Conservation (phyloP, 2,888 invertebrate genomes). For the Eupithecia vulgata region DNA sequence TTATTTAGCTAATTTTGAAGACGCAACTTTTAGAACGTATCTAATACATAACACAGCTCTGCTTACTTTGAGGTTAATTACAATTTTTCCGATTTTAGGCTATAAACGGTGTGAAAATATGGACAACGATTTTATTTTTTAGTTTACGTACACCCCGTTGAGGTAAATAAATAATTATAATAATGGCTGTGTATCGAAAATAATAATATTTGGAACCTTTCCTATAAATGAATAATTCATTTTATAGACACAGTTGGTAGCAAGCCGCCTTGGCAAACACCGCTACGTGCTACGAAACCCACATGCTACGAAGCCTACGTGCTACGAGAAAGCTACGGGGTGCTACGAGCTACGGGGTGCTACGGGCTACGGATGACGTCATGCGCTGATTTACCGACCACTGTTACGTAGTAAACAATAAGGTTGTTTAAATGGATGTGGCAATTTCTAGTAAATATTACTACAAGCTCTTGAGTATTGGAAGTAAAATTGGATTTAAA, state of each 20-base stretch:
- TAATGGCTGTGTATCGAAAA: neutral
- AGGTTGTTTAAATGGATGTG: conserved; percentile 10
- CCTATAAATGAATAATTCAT: conserved; percentile 1
- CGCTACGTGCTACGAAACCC: conserved; percentile 25
- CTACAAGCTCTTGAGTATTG: neutral
- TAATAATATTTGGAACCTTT: neutral
- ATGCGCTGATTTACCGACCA: conserved; percentile 60
- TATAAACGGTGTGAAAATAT: no score
- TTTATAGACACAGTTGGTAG: conserved; percentile 25
- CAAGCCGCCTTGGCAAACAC: conserved; percentile 31
- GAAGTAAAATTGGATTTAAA: neutral
- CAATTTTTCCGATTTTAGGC: no score
- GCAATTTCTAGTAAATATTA: neutral
- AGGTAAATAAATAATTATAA: neutral
- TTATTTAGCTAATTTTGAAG: neutral
- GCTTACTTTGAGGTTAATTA: neutral
- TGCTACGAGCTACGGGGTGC: conserved; percentile 37
- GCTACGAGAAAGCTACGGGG: conserved; percentile 44
- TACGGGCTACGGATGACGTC: conserved; percentile 55
- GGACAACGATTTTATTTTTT: no score
- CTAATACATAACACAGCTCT: no score
- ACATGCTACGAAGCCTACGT: conserved; percentile 5
- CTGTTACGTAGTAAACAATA: conserved; percentile 41
- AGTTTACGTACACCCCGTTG: no score
- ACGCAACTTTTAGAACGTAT: no score